Evolutionary conservation across 2,797 vertebrate species (phyloP).

Genomic region (Epinephelus awoara): DNA sequence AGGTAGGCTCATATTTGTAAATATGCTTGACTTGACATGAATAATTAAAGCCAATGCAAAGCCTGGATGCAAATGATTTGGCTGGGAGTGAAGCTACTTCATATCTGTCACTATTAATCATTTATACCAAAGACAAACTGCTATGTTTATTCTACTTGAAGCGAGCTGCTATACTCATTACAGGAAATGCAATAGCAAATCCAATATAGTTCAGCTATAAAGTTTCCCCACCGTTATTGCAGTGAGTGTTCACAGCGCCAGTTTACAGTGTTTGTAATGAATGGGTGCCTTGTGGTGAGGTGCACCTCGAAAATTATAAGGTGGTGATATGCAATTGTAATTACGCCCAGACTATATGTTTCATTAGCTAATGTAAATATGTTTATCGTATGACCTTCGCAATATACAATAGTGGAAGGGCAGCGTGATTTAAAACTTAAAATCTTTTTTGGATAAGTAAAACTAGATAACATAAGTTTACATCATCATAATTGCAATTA

Average conservation of each 20-base stretch:
- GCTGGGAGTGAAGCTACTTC: conserved; percentile 67
- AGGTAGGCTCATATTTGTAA: conserved; percentile 55
- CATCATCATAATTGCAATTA: conserved; percentile 33
- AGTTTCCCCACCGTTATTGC: conserved; percentile 50
- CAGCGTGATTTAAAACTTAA: conserved; percentile 13
- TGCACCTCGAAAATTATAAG: conserved; percentile 38
- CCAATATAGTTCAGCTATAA: conserved; percentile 52
- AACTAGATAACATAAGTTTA: conserved; percentile 15
- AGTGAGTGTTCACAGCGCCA: conserved; percentile 30
- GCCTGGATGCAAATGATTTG: conserved; percentile 70
- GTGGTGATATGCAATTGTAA: conserved; percentile 56
- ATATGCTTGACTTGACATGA: conserved; percentile 65
- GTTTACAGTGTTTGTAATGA: conserved; percentile 58
- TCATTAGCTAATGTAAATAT: conserved; percentile 49
- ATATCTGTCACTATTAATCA: conserved; percentile 78
- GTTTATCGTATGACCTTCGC: conserved; percentile 25
- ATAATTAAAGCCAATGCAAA: conserved; percentile 66
- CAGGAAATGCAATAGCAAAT: conserved; percentile 64
- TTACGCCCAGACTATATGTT: conserved; percentile 47
- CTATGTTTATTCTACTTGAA: conserved; percentile 64
- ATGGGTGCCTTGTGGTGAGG: conserved; percentile 31
- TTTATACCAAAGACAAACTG: conserved; percentile 68
- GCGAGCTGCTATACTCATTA: conserved; percentile 59
- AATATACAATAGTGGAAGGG: neutral
- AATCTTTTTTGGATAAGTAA: conserved; percentile 24